phyloP scores from a whole-genome alignment of 2,797 vertebrate species.

The Pygocentrus nattereri region DNA sequence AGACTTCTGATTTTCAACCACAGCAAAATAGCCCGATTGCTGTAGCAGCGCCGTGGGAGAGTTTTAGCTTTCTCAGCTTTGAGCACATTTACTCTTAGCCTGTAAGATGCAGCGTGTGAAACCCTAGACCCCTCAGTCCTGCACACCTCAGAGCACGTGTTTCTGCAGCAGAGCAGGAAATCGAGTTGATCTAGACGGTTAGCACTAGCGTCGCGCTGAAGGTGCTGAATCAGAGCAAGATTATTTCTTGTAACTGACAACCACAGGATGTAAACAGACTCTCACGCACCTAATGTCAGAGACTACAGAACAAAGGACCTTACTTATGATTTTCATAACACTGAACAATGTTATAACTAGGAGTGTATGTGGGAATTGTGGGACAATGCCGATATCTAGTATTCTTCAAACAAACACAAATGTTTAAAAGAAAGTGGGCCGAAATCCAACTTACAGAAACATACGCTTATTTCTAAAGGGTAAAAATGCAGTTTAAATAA shows the following conservation, averaged over 20 bases:
- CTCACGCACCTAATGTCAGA: background rate
- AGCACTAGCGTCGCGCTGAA: background rate
- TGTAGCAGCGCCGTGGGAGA: background rate
- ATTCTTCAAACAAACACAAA: too few species aligned
- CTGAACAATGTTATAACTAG: background rate
- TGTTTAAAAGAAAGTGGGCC: too few species aligned
- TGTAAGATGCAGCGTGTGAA: background rate
- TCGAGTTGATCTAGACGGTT: background rate
- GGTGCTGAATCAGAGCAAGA: background rate
- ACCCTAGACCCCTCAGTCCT: background rate
- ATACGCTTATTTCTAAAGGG: too few species aligned
- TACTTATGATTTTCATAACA: too few species aligned
- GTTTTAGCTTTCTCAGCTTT: background rate
- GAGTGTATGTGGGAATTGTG: too few species aligned
- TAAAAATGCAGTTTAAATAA: too few species aligned
- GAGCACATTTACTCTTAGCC: background rate
- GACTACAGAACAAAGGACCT: background rate
- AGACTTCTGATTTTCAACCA: too few species aligned
- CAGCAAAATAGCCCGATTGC: too few species aligned
- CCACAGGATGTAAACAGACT: slow-evolving; percentile 37
- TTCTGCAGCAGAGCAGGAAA: slow-evolving; percentile 15
- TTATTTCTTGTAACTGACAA: background rate
- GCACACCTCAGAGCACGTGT: background rate
- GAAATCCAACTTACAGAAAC: too few species aligned
- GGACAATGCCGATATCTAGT: too few species aligned